Evolutionary conservation across 2,113 vertebrate genomes (phyloP).

Genomic region (Carollia perspicillata): DNA sequence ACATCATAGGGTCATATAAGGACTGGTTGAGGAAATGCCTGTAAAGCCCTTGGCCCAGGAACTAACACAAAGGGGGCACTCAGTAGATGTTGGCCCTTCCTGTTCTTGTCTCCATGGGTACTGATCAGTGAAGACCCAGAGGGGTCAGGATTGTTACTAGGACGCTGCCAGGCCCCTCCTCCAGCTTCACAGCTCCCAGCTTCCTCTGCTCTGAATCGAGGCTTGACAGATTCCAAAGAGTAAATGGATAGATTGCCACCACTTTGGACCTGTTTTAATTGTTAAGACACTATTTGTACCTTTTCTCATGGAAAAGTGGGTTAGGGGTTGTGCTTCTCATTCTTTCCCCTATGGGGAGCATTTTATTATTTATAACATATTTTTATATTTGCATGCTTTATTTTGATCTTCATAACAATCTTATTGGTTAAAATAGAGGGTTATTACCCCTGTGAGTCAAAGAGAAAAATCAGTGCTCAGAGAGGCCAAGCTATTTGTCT

Average conservation of each 20-base stretch:
- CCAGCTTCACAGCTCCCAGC: not conserved
- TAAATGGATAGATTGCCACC: not conserved
- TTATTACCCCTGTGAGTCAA: not conserved
- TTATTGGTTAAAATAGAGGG: not conserved
- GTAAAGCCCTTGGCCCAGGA: not conserved
- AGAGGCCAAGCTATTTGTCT: not conserved
- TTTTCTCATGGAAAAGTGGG: not conserved
- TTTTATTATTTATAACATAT: not conserved
- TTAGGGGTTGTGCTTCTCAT: not conserved
- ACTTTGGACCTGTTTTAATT: not conserved
- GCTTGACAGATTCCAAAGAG: not conserved
- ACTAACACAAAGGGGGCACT: not conserved
- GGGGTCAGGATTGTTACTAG: not conserved
- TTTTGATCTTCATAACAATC: not conserved
- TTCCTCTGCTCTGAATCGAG: not conserved
- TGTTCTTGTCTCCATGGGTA: not conserved
- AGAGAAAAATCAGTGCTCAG: not conserved
- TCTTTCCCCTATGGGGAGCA: not conserved
- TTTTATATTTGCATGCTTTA: not conserved
- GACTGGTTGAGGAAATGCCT: not conserved
- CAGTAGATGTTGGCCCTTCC: not conserved
- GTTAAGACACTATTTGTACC: not conserved
- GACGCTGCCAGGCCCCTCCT: not conserved
- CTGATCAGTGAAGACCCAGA: not conserved
- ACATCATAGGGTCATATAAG: not conserved